Base-by-base conservation (phyloP, 2,113 vertebrate genomes). In the Chaetorhynchus papuensis region DNA sequence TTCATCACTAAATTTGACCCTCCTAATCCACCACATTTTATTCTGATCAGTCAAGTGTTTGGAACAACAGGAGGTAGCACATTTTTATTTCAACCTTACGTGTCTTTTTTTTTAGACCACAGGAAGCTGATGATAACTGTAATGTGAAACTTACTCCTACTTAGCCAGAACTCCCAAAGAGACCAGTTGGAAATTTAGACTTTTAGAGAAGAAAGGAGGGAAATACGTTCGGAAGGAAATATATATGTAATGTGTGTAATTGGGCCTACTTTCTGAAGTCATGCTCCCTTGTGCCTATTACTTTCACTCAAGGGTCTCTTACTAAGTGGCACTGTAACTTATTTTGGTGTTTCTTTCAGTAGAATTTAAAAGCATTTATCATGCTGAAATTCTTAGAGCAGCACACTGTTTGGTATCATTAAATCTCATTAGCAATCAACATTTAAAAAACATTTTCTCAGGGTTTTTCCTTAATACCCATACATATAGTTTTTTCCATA, bases 401-500 rank as follows among this genome's bases (percentile, higher is more conserved):
- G 49, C 92, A 95, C 79, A 91, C 81, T 96, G 95, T 96, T 98
- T 96, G 97, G 91, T 97, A 94, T 95, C 96, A 96, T 98, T 97
- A 96, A 89, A 97, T 91, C 93, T 96, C 96, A 98, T 98, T 98
- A 97, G 90, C 95, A 97, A 96, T 97, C 93, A 95, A 91, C 97
- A 95, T 97, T 98, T 91, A 95, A 96, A 97, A 97, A 91, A 96
- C 94, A 97, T 97, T 98, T 97, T 97, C 94, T 93, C 83, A 37
- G 37, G 20, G 8, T 96, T 97, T 97, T 89, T 83, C 88, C 64
- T 97, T 94, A 94, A 97, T 96, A 96, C 64, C 63, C 87, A 76
- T 96, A 95, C 68, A 63, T 76, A 74, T 63, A 96, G 84, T 96
- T 97, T 97, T 97, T 97, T 89, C 93, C 88, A 92, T 97, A 98